Conservation (phyloP, 1,140 invertebrate species). For the Periplaneta americana region DNA sequence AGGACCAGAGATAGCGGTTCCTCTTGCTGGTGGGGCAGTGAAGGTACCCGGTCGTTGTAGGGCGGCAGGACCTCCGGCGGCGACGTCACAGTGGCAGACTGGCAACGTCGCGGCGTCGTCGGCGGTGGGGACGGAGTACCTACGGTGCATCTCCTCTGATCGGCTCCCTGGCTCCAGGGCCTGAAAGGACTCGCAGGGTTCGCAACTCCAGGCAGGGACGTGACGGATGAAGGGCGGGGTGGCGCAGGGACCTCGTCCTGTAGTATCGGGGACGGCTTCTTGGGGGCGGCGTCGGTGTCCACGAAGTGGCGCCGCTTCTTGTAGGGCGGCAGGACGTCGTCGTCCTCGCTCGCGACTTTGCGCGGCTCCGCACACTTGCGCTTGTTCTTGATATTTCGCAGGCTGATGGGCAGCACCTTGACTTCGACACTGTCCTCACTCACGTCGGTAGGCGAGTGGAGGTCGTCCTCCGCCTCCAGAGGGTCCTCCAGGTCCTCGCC, state of each 20-base stretch:
- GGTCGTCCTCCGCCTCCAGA: constrained; percentile 48
- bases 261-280: background rate
- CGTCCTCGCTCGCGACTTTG: constrained; percentile 39
- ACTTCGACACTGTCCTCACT: constrained; percentile 72
- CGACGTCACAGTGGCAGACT: constrained; percentile 22
- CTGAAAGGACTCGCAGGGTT: constrained; percentile 41
- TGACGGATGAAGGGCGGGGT: constrained; percentile 32
- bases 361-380: constrained; percentile 66
- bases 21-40: constrained; percentile 32
- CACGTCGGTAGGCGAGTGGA: constrained; percentile 52
- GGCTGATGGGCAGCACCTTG: constrained; percentile 49
- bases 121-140: constrained; percentile 27
- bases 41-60: constrained; percentile 23
- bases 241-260: background rate
- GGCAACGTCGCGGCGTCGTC: constrained; percentile 19
- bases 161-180: constrained; percentile 41
- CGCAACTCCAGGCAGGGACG: constrained; percentile 28
- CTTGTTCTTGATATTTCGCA: constrained; percentile 47
- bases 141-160: background rate
- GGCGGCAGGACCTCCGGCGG: constrained; percentile 8
- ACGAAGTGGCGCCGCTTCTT: constrained; percentile 55
- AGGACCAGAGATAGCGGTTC: constrained; percentile 43
- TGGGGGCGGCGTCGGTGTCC: constrained; percentile 28
- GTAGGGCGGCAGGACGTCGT: constrained; percentile 41
- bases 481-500: constrained; percentile 43